Conservation (phyloP, 2,797 vertebrate genomes). For the Potorous gilbertii region DNA sequence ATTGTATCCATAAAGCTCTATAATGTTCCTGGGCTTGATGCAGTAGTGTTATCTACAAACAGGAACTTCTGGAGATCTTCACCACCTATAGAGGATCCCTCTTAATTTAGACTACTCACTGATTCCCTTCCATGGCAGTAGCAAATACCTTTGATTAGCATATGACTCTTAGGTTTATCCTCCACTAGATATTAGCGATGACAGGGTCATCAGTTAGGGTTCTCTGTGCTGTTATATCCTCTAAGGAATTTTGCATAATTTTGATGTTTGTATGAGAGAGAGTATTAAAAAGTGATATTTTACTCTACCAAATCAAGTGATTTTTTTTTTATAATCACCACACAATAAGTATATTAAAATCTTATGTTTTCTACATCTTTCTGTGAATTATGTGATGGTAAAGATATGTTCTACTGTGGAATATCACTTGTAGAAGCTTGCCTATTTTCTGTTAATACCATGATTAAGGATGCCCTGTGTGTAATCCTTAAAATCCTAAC, state of each 20-base stretch:
- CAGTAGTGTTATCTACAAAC: not conserved
- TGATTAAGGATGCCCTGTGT: not conserved
- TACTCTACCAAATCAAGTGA: not conserved
- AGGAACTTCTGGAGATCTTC: not conserved
- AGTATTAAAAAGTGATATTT: not conserved
- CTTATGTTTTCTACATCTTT: not conserved
- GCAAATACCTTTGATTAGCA: not conserved
- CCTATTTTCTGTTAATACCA: not conserved
- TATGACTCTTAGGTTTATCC: not conserved
- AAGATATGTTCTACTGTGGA: not conserved
- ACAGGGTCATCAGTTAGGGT: not conserved
- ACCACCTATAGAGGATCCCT: not conserved
- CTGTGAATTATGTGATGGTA: not conserved
- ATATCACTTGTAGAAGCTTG: not conserved
- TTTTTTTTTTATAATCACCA: not conserved
- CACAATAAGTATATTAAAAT: not conserved
- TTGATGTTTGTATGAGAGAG: not conserved
- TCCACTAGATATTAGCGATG: not conserved
- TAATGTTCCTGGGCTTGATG: not conserved
- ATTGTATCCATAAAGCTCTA: not conserved
- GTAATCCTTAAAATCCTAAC: not conserved
- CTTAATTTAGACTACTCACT: not conserved
- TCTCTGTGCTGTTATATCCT: not conserved
- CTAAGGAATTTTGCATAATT: not conserved
- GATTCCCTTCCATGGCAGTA: not conserved